phyloP scores from a whole-genome alignment of 2,797 vertebrate species.

The Setipinna tenuifilis region DNA sequence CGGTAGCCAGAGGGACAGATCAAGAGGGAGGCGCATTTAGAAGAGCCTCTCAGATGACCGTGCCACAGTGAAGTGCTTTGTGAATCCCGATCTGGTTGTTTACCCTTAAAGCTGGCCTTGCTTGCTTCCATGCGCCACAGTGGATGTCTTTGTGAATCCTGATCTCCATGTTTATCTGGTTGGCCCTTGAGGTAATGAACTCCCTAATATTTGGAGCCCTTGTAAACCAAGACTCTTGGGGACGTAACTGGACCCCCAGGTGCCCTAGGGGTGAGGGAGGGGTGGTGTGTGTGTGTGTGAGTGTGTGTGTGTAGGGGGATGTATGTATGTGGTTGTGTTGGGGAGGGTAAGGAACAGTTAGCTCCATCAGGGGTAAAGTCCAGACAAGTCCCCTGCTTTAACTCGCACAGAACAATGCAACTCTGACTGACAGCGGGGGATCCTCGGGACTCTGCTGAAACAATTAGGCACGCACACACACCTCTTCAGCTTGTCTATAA shows the following conservation, averaged over 20 bases:
- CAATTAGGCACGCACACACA: constrained; percentile 34
- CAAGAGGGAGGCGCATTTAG: constrained; percentile 41
- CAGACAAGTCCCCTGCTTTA: neutral
- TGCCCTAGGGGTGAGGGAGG: neutral
- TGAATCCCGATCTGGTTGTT: constrained; percentile 30
- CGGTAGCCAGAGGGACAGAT: neutral
- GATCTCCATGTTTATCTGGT: constrained; percentile 15
- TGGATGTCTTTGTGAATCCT: neutral
- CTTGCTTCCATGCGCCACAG: neutral
- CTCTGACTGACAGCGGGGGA: neutral
- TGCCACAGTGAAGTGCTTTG: constrained; percentile 18
- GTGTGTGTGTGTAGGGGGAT: too few relatives aligned
- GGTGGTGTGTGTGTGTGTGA: too few relatives aligned
- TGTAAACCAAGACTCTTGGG: constrained; percentile 1
- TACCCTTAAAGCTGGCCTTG: constrained; percentile 21
- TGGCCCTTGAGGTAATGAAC: neutral
- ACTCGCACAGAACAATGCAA: neutral
- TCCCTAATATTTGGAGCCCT: neutral
- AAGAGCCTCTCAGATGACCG: constrained; percentile 4
- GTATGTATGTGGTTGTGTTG: too few relatives aligned
- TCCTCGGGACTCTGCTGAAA: constrained; percentile 28
- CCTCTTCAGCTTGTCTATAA: constrained; percentile 29
- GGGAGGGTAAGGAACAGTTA: neutral
- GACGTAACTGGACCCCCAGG: neutral
- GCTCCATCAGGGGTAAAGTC: neutral